A percentile compares a stretch with the other conserved stretches of the same genome.
Conservation (phyloP, 2,888 invertebrate species). For the Bhutanitis thaidina region DNA sequence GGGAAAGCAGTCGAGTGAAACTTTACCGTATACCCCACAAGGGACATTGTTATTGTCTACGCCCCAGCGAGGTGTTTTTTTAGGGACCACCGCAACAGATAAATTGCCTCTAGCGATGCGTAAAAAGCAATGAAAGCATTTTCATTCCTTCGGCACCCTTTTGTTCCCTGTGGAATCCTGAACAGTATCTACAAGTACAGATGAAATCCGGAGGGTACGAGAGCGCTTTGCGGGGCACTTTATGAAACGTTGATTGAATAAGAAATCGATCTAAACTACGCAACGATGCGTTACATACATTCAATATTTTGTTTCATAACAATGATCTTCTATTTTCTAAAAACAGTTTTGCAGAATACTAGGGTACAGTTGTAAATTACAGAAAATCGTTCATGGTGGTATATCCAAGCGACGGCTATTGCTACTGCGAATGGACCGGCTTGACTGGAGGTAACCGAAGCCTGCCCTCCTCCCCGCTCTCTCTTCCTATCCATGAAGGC, state of each 20-base stretch:
- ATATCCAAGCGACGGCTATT: too few relatives aligned
- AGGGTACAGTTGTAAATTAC: too few relatives aligned
- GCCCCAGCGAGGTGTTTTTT: conserved; percentile 41
- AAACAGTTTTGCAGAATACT: too few relatives aligned
- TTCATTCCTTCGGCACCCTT: conserved; percentile 67
- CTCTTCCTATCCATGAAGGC: too few relatives aligned
- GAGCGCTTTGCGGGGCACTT: conserved; percentile 42
- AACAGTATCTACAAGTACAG: conserved; percentile 69
- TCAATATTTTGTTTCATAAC: too few relatives aligned
- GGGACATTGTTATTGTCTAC: conserved; percentile 51
- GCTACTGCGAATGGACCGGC: too few relatives aligned
- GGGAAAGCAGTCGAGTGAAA: conserved; percentile 31
- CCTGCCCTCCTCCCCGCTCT: too few relatives aligned
- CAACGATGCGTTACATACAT: neutral
- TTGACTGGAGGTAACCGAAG: too few relatives aligned
- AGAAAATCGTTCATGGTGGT: too few relatives aligned
- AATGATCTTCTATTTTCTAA: too few relatives aligned
- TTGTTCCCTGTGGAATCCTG: conserved; percentile 69
- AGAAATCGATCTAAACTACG: conserved; percentile 19
- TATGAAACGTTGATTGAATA: conserved; percentile 21
- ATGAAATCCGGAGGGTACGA: conserved; percentile 55
- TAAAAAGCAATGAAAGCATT: conserved; percentile 77
- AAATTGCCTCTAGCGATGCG: conserved; percentile 74
- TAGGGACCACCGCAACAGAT: conserved; percentile 65
- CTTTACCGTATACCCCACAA: conserved; percentile 44